Conservation (phyloP, 1,140 invertebrate genomes). For the Rhopalosiphum padi region DNA sequence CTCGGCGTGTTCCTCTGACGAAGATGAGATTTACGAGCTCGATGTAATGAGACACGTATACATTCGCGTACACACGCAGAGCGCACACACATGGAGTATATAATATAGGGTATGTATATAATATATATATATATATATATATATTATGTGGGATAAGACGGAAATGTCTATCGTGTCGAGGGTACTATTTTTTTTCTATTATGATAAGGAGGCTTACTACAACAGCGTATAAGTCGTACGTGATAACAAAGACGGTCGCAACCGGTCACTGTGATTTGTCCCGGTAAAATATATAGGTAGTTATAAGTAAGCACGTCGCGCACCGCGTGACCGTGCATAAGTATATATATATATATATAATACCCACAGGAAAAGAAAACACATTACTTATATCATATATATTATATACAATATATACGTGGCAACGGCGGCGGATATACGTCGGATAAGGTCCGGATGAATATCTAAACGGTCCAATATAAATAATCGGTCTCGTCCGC, state of each 20-base stretch:
- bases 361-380: not conserved
- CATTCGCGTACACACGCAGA: not conserved
- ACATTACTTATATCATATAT: not conserved
- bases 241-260: constrained; percentile 29
- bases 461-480: constrained; percentile 21
- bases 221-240: too few relatives aligned
- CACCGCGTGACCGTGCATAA: not conserved
- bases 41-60: constrained; percentile 3
- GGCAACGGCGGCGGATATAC: not conserved
- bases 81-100: not conserved
- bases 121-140: not conserved
- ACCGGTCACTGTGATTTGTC: constrained; percentile 19
- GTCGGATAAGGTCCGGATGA: constrained; percentile 42
- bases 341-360: not conserved
- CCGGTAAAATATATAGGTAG: constrained; percentile 1
- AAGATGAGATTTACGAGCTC: constrained; percentile 38
- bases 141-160: not conserved
- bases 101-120: not conserved
- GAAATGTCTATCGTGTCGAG: not conserved
- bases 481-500: constrained; percentile 39
- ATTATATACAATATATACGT: constrained; percentile 6
- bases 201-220: not conserved
- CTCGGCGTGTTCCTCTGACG: constrained; percentile 18
- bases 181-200: constrained; percentile 7
- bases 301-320: not conserved